These are phyloP conservation scores for Spea bombifrons DNA, from an alignment of 2,113 vertebrate genomes.

Conservation along the genomic window DNA sequence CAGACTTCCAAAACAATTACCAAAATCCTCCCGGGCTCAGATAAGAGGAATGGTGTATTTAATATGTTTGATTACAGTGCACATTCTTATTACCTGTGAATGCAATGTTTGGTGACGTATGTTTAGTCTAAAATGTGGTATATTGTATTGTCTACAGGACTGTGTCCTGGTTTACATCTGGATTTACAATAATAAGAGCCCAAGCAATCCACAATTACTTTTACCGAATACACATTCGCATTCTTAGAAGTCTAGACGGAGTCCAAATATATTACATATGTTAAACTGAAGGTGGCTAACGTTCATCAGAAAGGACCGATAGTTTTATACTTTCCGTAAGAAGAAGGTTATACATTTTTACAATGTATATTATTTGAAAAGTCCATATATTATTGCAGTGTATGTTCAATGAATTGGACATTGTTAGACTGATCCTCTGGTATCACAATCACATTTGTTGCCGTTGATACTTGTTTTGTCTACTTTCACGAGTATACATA, in stretches of 20 bases:
- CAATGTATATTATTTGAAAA: too few species aligned
- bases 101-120: constrained; percentile 25
- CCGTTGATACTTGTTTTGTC: too few species aligned
- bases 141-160: constrained; percentile 16
- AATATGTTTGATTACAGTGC: constrained; percentile 24
- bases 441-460: too few species aligned
- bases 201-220: constrained; percentile 6
- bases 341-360: too few species aligned
- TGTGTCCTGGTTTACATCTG: constrained; percentile 36
- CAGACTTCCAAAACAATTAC: background rate
- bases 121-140: constrained; percentile 12
- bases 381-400: too few species aligned
- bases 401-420: too few species aligned
- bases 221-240: constrained; percentile 29
- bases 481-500: too few species aligned
- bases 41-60: background rate
- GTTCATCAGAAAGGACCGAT: too few species aligned
- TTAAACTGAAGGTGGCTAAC: too few species aligned
- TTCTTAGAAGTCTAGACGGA: constrained; percentile 39
- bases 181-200: background rate
- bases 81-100: constrained; percentile 32
- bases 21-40: too few species aligned
- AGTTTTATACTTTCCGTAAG: too few species aligned
- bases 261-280: background rate
- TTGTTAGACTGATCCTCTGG: too few species aligned